A percentile compares a stretch with the other conserved stretches of the same genome.
Conservation (phyloP, 2,797 vertebrate species). For the Notolabrus celidotus region DNA sequence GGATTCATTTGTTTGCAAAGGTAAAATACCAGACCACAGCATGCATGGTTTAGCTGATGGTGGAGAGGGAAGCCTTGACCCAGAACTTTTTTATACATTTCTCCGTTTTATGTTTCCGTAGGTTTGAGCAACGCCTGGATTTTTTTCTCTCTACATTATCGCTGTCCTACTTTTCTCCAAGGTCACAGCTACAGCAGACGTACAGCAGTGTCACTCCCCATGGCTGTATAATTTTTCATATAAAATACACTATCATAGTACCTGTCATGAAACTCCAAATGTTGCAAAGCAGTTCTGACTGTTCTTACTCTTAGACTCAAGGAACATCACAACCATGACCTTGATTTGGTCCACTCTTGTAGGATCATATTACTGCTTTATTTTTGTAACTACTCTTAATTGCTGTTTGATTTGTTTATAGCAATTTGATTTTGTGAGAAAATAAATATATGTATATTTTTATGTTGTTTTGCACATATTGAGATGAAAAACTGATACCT, state of each 20-base stretch:
- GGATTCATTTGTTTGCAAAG: not conserved
- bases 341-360: not conserved
- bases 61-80: constrained; percentile 19
- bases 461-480: not conserved
- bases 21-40: not conserved
- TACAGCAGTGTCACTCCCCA: not conserved
- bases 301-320: not conserved
- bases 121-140: constrained; percentile 7
- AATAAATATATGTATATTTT: too few relatives aligned
- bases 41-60: not conserved
- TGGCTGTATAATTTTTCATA: not conserved
- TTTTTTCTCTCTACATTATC: not conserved
- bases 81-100: constrained; percentile 11
- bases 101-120: too few relatives aligned
- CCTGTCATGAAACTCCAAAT: not conserved
- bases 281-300: not conserved
- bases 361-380: not conserved
- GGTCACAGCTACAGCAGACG: constrained; percentile 18
- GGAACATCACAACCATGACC: not conserved
- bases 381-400: not conserved
- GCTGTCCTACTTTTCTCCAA: constrained; percentile 28
- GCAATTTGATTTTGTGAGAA: not conserved
- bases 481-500: not conserved
- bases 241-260: not conserved
- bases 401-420: not conserved